Evolutionary conservation across 2,888 invertebrate species (phyloP), one percentile per base, ranked within the genome.

Genomic region (Conistra vaccinii): DNA sequence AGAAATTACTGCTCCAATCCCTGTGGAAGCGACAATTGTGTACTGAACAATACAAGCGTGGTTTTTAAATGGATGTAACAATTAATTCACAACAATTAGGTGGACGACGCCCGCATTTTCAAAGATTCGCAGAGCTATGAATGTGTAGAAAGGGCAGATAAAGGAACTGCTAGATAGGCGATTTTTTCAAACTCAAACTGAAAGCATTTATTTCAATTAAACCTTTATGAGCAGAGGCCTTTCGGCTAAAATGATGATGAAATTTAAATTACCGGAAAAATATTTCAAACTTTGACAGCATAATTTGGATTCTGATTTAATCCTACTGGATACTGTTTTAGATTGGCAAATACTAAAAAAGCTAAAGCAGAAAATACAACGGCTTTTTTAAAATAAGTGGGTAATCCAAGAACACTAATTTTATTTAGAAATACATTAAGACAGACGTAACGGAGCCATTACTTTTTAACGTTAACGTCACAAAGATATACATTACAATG

Each of bases 21-120:
- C 92, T 93, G 91, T 90, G 88, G 90, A 91, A 91, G 92, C 93
- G 94, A 94, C 95, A 94, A 94, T 95, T 94, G 95, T 93, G 86
- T 85, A 86, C 90, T 86, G 92, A 91, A 94, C 95, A 95, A 95
- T 95, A 91, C 90, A 85, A 90, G 91, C 90, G 95, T 95, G 96
- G 96, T 95, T 96, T 95, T 95, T 95, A 95, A 96, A 96, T 95
- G 95, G 94, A 95, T 95, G 96, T 95, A 95, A 96, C 96, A 96
- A 96, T 96, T 96, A 96, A 96, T 96, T 96, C 96, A 92, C 92
- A 93, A 93, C 96, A 96, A 96, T 96, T 96, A 96, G 93, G 92
- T 92, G 93, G 93, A 91, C 92, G 92, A 92, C 93, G 95, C 96
- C 96, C 96, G 96, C 96, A 96, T 96, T 94, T 94, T 91, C 91